phyloP scores from a whole-genome alignment of 1,140 invertebrate genomes.

The Drosophila punjabiensis region DNA sequence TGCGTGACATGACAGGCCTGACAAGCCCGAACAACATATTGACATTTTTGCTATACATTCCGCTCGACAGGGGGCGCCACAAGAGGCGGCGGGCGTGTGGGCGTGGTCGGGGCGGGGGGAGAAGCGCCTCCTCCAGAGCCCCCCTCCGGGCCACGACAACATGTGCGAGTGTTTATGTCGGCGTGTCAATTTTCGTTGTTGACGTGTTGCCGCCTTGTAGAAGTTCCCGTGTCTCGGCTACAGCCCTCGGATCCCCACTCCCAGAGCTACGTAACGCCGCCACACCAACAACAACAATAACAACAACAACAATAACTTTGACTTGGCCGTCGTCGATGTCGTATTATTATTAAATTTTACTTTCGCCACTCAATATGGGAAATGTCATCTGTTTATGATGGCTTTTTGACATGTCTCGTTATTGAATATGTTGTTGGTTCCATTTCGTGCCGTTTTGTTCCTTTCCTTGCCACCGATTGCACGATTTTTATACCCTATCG shows the following conservation, averaged over 20 bases:
- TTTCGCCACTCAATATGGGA: constrained; percentile 84
- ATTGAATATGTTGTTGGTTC: constrained; percentile 72
- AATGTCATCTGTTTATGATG: constrained; percentile 84
- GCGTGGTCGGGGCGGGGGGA: background rate
- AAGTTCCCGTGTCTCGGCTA: constrained; percentile 18
- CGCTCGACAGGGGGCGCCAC: constrained; percentile 62
- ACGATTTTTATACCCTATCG: constrained; percentile 8
- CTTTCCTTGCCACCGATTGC: background rate
- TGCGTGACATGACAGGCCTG: constrained; percentile 78
- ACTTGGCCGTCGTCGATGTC: constrained; percentile 57
- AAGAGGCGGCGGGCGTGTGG: constrained; percentile 17
- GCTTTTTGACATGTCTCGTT: constrained; percentile 84
- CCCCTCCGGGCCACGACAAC: constrained; percentile 49
- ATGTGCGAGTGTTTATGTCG: constrained; percentile 82
- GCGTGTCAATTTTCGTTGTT: constrained; percentile 82
- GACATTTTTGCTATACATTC: constrained; percentile 83
- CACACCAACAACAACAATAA: constrained; percentile 9
- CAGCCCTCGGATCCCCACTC: constrained; percentile 16
- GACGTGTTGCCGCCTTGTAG: constrained; percentile 70
- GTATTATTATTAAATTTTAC: constrained; percentile 84
- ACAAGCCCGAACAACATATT: constrained; percentile 81
- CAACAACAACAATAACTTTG: constrained; percentile 48
- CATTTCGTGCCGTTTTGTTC: constrained; percentile 27
- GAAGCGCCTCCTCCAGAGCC: constrained; percentile 25
- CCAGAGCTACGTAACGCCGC: constrained; percentile 38